Conservation (phyloP, 2,797 vertebrate species). For the Sebastiscus albofasciatus region DNA sequence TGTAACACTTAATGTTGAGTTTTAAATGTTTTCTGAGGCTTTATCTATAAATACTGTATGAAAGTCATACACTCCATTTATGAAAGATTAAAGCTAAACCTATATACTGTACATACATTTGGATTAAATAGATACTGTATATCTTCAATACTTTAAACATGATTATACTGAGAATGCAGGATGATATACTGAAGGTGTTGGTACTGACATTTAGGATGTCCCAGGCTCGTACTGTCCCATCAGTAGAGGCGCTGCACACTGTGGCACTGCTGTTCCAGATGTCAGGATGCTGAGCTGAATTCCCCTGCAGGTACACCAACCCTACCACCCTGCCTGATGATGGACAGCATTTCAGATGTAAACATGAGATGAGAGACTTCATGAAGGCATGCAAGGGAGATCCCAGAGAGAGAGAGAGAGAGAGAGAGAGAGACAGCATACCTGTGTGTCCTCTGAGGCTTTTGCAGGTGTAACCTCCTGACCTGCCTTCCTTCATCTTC, state of each 20-base stretch:
- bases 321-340: slow-evolving; percentile 78
- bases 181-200: neutral
- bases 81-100: neutral
- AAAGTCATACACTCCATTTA: neutral
- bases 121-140: neutral
- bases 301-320: slow-evolving; percentile 76
- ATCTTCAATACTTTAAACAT: neutral
- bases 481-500: slow-evolving; percentile 80
- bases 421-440: neutral
- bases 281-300: slow-evolving; percentile 55
- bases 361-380: neutral
- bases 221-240: slow-evolving; percentile 84
- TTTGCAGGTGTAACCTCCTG: slow-evolving; percentile 81
- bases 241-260: slow-evolving; percentile 82
- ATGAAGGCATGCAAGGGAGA: neutral
- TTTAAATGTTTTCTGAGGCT: neutral
- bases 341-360: neutral
- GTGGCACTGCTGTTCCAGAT: slow-evolving; percentile 56
- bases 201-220: slow-evolving; percentile 75
- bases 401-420: neutral
- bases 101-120: neutral
- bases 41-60: neutral
- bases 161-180: neutral
- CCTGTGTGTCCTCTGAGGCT: slow-evolving; percentile 85
- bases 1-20: neutral